Evolutionary conservation across 2,888 invertebrate genomes (phyloP).

Genomic region (Gortyna flavago): DNA sequence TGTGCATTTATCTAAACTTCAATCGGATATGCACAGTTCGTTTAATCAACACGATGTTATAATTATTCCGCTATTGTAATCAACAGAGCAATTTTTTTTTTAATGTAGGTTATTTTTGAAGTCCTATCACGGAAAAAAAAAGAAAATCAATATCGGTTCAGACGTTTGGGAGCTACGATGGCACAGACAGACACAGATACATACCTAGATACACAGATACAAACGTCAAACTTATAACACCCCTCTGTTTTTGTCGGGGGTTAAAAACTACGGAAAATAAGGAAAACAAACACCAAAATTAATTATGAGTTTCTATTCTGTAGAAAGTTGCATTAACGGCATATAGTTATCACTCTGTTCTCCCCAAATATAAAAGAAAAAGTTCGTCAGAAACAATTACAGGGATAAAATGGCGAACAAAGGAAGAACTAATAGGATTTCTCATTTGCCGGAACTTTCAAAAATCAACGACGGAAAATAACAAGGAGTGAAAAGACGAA

Average conservation of each 20-base stretch:
- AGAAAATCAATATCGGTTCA: no score
- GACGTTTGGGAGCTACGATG: no score
- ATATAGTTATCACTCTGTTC: neutral
- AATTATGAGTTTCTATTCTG: neutral
- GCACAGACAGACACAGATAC: no score
- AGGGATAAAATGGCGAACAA: slow-evolving; percentile 28
- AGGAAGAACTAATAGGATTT: slow-evolving; percentile 18
- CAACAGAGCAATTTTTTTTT: neutral
- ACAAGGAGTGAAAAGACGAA: slow-evolving; percentile 14
- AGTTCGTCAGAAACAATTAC: slow-evolving; percentile 21
- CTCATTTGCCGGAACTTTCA: slow-evolving; percentile 21
- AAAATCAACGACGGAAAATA: slow-evolving; percentile 21
- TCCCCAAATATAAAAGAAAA: slow-evolving; percentile 2
- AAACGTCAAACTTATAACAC: no score
- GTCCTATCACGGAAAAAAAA: neutral
- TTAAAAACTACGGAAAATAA: neutral
- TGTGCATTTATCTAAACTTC: slow-evolving; percentile 18
- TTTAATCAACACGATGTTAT: slow-evolving; percentile 12
- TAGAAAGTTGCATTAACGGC: neutral
- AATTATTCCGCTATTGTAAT: slow-evolving; percentile 10
- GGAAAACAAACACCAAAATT: neutral
- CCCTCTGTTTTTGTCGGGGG: no score
- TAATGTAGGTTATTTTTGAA: neutral
- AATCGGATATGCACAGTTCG: slow-evolving; percentile 5
- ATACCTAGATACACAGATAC: no score